A percentile compares a stretch with the other conserved stretches of the same genome.
phyloP scores from a whole-genome alignment of 2,113 vertebrate genomes.

The Myiopsitta monachus region DNA sequence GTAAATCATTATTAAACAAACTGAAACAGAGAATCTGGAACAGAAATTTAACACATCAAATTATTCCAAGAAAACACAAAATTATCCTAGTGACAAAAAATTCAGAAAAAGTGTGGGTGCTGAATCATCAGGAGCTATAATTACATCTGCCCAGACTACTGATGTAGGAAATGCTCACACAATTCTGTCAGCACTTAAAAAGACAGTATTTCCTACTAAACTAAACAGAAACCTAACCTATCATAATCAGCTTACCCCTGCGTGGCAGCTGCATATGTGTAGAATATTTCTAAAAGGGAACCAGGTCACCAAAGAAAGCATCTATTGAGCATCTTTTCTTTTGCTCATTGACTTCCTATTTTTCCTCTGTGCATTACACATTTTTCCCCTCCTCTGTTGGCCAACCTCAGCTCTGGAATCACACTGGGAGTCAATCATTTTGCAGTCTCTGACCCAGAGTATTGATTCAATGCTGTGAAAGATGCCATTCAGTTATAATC shows the following conservation, averaged over 20 bases:
- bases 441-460: background rate
- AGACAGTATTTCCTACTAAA: background rate
- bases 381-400: background rate
- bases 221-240: background rate
- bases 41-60: background rate
- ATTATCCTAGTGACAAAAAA: background rate
- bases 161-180: background rate
- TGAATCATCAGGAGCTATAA: background rate
- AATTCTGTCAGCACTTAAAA: background rate
- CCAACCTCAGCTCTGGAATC: background rate
- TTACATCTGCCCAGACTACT: background rate
- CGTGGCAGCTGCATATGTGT: background rate
- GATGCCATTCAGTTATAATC: background rate
- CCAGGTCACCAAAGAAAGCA: background rate
- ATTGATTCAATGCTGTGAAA: background rate
- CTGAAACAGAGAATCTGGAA: background rate
- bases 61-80: slow-evolving; percentile 2
- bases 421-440: background rate
- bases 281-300: background rate
- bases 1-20: background rate
- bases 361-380: background rate
- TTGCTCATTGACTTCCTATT: background rate
- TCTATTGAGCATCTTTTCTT: background rate
- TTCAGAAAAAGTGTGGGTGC: background rate
- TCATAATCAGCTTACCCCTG: background rate